phyloP scores from a whole-genome alignment of 2,113 vertebrate genomes.

The Catharus minimus region DNA sequence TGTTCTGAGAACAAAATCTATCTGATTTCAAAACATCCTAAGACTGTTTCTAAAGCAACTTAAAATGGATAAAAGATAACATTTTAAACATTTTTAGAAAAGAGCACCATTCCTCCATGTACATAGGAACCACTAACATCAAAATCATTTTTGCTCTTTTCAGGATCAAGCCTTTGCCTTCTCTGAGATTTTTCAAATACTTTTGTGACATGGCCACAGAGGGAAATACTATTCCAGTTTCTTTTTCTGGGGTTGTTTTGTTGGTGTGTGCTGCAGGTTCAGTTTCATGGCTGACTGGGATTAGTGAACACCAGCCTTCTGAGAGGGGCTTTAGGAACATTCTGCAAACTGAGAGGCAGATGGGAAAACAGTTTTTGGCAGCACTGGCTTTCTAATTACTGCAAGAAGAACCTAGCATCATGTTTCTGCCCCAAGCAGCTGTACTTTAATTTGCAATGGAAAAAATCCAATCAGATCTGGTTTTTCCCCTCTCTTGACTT shows the following conservation, averaged over 20 bases:
- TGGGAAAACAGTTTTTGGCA: conserved; percentile 43
- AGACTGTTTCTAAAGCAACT: not conserved
- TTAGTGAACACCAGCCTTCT: conserved; percentile 10
- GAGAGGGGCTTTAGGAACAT: conserved; percentile 30
- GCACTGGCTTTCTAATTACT: conserved; percentile 15
- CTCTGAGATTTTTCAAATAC: not conserved
- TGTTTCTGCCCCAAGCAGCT: not conserved
- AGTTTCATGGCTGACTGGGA: conserved; percentile 45
- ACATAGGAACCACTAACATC: not conserved
- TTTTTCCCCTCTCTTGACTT: not conserved
- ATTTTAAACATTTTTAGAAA: not conserved
- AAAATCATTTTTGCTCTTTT: not conserved
- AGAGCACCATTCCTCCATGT: not conserved
- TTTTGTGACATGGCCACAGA: not conserved
- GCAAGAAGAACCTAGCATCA: not conserved
- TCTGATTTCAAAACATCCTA: not conserved
- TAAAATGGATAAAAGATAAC: not conserved
- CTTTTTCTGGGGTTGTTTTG: not conserved
- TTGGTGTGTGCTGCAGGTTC: conserved; percentile 27
- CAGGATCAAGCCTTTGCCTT: not conserved
- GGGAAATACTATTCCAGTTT: not conserved
- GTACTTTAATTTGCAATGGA: conserved; percentile 24
- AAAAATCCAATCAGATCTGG: conserved; percentile 10
- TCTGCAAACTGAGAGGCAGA: conserved; percentile 31
- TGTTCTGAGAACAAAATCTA: not conserved